Evolutionary conservation across 2,113 vertebrate genomes (phyloP).

Genomic region (Pavo muticus): DNA sequence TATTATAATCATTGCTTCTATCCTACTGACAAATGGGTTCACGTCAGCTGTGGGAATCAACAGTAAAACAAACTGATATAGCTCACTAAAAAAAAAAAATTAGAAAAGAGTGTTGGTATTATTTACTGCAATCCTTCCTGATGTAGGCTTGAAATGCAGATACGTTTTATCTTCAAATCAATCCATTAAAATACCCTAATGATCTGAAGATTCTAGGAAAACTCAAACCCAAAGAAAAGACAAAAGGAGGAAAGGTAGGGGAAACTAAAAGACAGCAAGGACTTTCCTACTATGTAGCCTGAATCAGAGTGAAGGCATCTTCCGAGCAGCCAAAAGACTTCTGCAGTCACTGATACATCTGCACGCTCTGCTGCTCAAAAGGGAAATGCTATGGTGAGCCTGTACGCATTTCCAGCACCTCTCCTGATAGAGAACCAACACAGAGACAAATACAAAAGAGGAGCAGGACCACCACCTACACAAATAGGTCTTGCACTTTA

Average conservation of each 20-base stretch:
- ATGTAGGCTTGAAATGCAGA: background rate
- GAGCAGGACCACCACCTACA: background rate
- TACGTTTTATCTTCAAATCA: background rate
- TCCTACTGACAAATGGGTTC: conserved; percentile 54
- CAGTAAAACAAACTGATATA: conserved; percentile 36
- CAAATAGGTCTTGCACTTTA: background rate
- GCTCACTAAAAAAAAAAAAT: background rate
- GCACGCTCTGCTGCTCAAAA: background rate
- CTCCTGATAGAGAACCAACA: background rate
- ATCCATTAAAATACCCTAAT: background rate
- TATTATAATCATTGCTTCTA: conserved; percentile 64
- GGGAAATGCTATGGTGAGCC: background rate
- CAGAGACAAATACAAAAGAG: background rate
- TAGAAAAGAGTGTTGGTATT: background rate
- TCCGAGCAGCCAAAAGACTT: background rate
- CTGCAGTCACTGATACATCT: background rate
- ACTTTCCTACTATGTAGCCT: background rate
- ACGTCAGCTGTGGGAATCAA: conserved; percentile 57
- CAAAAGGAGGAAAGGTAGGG: background rate
- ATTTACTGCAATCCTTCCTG: rapidly evolving
- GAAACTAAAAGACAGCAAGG: background rate
- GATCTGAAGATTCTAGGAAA: background rate
- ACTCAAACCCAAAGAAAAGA: background rate
- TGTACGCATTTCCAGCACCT: background rate
- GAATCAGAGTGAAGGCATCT: background rate